Percentiles rank a stretch among this genome's conserved stretches.
phyloP scores from a whole-genome alignment of 2,113 vertebrate species.

The Edolisoma coerulescens region DNA sequence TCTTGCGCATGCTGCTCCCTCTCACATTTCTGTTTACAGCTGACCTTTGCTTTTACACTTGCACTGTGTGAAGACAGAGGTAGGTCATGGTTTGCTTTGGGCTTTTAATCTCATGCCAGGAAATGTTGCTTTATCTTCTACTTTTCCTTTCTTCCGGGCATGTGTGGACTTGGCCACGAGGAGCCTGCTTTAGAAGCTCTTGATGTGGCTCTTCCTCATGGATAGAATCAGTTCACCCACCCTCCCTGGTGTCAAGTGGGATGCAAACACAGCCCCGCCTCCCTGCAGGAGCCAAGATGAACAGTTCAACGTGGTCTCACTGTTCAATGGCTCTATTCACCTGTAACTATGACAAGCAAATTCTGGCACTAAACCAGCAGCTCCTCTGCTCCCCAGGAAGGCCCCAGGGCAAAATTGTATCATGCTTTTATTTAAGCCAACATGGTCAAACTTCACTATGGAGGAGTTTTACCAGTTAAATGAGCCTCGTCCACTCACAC shows the following conservation, averaged over 20 bases:
- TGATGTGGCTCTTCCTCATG: accelerated
- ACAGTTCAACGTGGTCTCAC: background rate
- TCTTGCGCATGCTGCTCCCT: background rate
- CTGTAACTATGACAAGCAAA: background rate
- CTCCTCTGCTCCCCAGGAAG: background rate
- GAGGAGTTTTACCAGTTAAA: background rate
- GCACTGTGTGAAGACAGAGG: background rate
- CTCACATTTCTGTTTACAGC: background rate
- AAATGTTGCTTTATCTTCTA: background rate
- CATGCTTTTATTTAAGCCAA: background rate
- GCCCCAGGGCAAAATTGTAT: background rate
- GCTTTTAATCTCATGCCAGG: background rate
- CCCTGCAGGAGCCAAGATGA: background rate
- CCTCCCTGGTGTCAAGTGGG: background rate
- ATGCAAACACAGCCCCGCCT: background rate
- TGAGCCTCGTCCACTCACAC: background rate
- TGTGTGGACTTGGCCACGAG: background rate
- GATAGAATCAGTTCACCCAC: background rate
- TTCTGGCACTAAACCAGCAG: background rate
- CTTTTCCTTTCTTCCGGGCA: background rate
- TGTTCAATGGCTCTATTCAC: background rate
- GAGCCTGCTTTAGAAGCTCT: background rate
- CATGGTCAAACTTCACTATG: background rate
- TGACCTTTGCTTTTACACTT: background rate
- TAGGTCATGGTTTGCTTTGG: background rate